phyloP scores from a whole-genome alignment of 2,888 invertebrate genomes.

The Sussaba pulchella region DNA sequence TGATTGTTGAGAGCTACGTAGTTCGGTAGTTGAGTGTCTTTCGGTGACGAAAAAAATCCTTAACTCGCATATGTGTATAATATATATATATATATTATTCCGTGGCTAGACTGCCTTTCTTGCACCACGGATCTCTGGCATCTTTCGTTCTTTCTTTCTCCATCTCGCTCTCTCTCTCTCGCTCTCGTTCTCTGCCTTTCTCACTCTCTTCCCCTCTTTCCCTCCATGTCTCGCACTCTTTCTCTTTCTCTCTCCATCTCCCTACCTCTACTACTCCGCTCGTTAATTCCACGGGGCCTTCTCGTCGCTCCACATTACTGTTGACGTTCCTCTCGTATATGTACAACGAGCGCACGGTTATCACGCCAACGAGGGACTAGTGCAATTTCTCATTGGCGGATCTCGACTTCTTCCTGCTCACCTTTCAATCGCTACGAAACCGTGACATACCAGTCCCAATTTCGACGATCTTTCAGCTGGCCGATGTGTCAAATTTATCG shows the following conservation, averaged over 20 bases:
- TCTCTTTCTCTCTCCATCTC: slow-evolving; percentile 21
- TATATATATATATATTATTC: too few species aligned
- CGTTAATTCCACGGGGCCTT: slow-evolving; percentile 62
- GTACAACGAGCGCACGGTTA: slow-evolving; percentile 50
- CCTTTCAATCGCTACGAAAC: slow-evolving; percentile 54
- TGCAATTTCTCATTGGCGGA: slow-evolving; percentile 54
- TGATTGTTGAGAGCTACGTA: neutral
- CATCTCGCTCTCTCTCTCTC: slow-evolving; percentile 24
- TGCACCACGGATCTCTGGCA: slow-evolving; percentile 56
- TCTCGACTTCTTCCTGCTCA: slow-evolving; percentile 41
- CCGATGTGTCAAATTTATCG: slow-evolving; percentile 39
- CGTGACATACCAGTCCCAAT: slow-evolving; percentile 7
- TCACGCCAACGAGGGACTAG: slow-evolving; percentile 31
- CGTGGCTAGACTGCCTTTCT: slow-evolving; percentile 37
- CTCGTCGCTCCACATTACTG: slow-evolving; percentile 63
- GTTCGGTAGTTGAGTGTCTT: slow-evolving; percentile 1
- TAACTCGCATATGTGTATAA: neutral
- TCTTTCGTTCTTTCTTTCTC: slow-evolving; percentile 29
- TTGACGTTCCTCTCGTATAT: slow-evolving; percentile 61
- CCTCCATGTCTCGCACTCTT: slow-evolving; percentile 27
- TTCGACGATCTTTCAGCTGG: neutral
- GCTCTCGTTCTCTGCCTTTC: slow-evolving; percentile 23
- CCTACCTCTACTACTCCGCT: slow-evolving; percentile 15
- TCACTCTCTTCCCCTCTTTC: slow-evolving; percentile 7
- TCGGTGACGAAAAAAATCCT: slow-evolving; percentile 21